A percentile compares a stretch with the other conserved stretches of the same genome.
phyloP scores from a whole-genome alignment of 1,140 invertebrate species.

The Glomeris maerens region DNA sequence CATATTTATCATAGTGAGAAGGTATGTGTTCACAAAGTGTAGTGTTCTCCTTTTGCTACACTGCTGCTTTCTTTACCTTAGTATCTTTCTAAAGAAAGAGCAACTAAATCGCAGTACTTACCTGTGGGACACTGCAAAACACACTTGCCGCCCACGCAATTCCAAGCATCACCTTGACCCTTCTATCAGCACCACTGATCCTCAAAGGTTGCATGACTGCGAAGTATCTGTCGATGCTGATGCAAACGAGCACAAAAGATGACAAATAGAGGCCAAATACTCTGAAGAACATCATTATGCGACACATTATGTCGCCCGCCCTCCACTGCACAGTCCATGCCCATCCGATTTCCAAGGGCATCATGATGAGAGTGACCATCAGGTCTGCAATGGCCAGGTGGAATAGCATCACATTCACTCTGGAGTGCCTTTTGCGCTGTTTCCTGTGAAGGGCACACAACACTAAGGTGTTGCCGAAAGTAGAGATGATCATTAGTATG shows the following conservation, averaged over 20 bases:
- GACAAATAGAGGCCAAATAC: conserved; percentile 74
- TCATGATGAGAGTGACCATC: conserved; percentile 73
- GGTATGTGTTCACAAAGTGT: no score
- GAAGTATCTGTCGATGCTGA: conserved; percentile 74
- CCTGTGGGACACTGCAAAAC: conserved; percentile 72
- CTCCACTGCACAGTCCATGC: conserved; percentile 51
- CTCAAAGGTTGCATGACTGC: conserved; percentile 65
- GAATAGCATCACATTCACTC: conserved; percentile 65
- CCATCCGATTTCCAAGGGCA: conserved; percentile 82
- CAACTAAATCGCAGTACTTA: no score
- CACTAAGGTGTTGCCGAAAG: conserved; percentile 71
- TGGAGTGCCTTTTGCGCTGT: conserved; percentile 35
- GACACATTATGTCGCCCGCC: conserved; percentile 58
- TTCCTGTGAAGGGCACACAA: conserved; percentile 53
- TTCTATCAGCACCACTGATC: conserved; percentile 46
- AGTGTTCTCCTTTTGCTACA: no score
- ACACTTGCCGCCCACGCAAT: conserved; percentile 59
- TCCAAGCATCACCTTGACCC: conserved; percentile 54
- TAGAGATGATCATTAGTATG: conserved; percentile 68
- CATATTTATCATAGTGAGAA: no score
- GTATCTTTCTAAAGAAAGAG: no score
- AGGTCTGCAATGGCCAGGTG: conserved; percentile 76
- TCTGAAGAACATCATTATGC: conserved; percentile 67
- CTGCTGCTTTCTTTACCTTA: no score
- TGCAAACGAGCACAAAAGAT: conserved; percentile 71